Conservation (phyloP, 2,888 invertebrate species). For the Nemurella pictetii region DNA sequence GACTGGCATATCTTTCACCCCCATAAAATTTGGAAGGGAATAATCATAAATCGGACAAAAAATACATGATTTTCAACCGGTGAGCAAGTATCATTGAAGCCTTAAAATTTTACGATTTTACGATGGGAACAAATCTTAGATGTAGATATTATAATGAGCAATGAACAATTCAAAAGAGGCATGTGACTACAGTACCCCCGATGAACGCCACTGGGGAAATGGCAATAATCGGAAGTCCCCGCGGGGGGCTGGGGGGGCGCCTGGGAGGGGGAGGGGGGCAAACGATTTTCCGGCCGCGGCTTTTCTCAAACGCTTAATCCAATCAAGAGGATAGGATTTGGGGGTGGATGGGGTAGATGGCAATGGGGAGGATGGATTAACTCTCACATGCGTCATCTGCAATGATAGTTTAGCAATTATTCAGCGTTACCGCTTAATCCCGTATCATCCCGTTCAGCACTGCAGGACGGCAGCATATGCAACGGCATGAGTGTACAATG, state of each 20-base stretch:
- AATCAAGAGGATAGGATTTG: neutral
- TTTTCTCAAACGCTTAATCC: neutral
- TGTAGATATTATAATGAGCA: too few relatives aligned
- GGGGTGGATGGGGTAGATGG: neutral
- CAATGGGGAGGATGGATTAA: neutral
- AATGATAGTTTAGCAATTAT: neutral
- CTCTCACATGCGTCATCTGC: neutral
- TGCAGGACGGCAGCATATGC: neutral
- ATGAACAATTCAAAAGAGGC: too few relatives aligned
- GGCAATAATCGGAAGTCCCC: neutral
- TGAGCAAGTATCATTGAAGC: too few relatives aligned
- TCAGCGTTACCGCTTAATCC: neutral
- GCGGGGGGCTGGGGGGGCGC: neutral
- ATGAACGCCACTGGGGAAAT: neutral
- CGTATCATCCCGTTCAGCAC: neutral
- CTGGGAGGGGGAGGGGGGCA: too few relatives aligned
- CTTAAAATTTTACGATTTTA: too few relatives aligned
- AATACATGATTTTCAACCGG: too few relatives aligned
- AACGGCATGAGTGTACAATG: neutral
- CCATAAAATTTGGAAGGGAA: too few relatives aligned
- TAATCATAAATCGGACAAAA: too few relatives aligned
- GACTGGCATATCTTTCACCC: too few relatives aligned
- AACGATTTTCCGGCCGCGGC: neutral
- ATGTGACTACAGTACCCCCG: too few relatives aligned
- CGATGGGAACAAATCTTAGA: too few relatives aligned